These are phyloP conservation scores for Liopterus haemorrhoidalis DNA, from an alignment of 2,888 invertebrate species.

Conservation along the genomic window DNA sequence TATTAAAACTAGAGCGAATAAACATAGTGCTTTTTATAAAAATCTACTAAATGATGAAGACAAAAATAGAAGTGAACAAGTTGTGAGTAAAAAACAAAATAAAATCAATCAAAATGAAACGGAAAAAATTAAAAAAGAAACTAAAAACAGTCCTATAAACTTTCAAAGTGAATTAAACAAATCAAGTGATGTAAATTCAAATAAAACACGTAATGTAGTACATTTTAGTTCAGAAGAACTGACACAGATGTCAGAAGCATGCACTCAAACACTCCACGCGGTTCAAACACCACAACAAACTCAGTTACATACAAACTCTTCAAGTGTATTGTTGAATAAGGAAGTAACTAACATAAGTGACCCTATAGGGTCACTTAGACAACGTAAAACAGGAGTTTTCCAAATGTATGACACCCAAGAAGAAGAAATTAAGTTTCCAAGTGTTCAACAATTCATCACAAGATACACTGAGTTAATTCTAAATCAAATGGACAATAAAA, in stretches of 20 bases:
- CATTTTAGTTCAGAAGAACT: no score
- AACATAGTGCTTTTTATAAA: conserved; percentile 39
- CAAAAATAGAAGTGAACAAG: background rate
- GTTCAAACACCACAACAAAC: no score
- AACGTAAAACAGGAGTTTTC: conserved; percentile 41
- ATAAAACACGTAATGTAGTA: no score
- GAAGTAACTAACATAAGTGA: background rate
- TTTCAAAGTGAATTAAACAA: no score
- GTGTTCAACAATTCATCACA: conserved; percentile 21
- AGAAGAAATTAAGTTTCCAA: conserved; percentile 15
- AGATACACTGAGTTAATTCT: conserved; percentile 24
- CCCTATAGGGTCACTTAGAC: conserved; percentile 32
- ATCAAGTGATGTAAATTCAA: no score
- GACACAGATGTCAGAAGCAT: no score
- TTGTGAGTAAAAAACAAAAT: no score
- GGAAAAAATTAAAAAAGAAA: conserved; percentile 3
- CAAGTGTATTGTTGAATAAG: no score
- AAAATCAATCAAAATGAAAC: conserved; percentile 34
- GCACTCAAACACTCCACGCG: no score
- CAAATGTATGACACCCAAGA: conserved; percentile 28
- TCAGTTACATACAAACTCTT: no score
- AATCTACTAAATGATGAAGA: conserved; percentile 27
- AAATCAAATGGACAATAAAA: conserved; percentile 17
- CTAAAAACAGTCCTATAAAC: no score
- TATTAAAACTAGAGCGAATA: conserved; percentile 39